Evolutionary conservation across 2,888 invertebrate genomes (phyloP), one percentile per base, ranked within the genome.

Genomic region (Gisinianus flammeolus): DNA sequence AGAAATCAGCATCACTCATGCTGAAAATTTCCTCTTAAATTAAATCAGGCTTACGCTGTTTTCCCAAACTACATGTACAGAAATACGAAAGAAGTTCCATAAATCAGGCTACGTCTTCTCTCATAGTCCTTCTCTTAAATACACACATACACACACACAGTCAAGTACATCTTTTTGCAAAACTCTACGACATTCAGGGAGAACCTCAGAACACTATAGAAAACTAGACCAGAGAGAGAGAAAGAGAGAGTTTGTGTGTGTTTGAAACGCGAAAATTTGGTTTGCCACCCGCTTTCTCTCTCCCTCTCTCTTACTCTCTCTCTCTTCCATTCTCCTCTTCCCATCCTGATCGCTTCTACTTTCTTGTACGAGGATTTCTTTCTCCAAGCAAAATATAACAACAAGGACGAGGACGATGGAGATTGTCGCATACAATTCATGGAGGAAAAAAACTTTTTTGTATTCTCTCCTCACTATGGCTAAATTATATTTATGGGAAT

Each of bases 401-500:
- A n/a, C n/a, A n/a, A n/a, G n/a, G n/a, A n/a, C n/a, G n/a, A n/a
- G n/a, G n/a, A n/a, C n/a, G n/a, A n/a, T n/a, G n/a, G n/a, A n/a
- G n/a, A n/a, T n/a, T n/a, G n/a, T n/a, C n/a, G n/a, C n/a, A n/a
- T n/a, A n/a, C n/a, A n/a, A n/a, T n/a, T n/a, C n/a, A n/a, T 12
- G 35, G 35, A 44, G 44, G 54, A 67, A 22, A 54, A 54, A 70
- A 70, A 70, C 30, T 58, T 70, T 70, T 44, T 52, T 28, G 56
- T 44, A 19, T 54, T 72, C 33, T 58, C n/a, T 58, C 72, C 26
- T 31, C 62, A 35, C 16, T 30, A 35, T 24, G 10, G 26, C 54
- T 54, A 70, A 70, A 70, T 54, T 70, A 70, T 70, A 70, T 70
- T 70, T 70, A 70, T 70, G 70, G 52, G n/a, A 69, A 22, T 4